Percentiles rank a stretch among this genome's conserved stretches.
Conservation (phyloP, 2,888 invertebrate species). For the Serripes groenlandicus region DNA sequence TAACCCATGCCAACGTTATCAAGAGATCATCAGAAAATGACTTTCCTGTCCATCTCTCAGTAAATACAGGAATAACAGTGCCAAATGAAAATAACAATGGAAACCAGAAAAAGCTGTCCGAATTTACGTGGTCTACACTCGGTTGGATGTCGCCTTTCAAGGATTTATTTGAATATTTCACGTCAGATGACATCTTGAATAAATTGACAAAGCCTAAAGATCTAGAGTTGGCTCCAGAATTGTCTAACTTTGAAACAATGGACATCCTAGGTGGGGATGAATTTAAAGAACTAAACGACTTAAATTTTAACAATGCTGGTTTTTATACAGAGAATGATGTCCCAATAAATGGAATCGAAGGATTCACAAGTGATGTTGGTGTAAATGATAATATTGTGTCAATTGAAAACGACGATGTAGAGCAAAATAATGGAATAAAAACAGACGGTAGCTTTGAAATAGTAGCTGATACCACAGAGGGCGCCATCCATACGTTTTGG, state of each 20-base stretch:
- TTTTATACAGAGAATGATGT: background rate
- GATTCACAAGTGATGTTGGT: background rate
- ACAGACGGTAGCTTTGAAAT: background rate
- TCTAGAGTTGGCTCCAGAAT: background rate
- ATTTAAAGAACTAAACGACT: background rate
- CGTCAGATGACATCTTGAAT: constrained; percentile 1
- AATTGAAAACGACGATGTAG: background rate
- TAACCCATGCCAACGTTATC: background rate
- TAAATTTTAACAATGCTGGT: background rate
- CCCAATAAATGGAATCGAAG: background rate
- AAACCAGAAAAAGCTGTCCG: background rate
- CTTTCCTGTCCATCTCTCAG: background rate
- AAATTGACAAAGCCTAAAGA: background rate
- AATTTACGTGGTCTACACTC: background rate
- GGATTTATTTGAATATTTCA: background rate
- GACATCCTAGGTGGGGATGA: background rate
- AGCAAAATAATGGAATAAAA: background rate
- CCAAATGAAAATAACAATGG: background rate
- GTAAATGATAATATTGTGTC: no score
- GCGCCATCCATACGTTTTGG: background rate
- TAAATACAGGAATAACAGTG: background rate
- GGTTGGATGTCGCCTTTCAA: background rate
- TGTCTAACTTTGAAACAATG: background rate
- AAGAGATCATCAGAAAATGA: constrained; percentile 10
- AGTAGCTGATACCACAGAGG: background rate